Percentiles rank a stretch among this genome's conserved stretches.
Conservation (phyloP, 2,797 vertebrate genomes). For the Carapus acus region DNA sequence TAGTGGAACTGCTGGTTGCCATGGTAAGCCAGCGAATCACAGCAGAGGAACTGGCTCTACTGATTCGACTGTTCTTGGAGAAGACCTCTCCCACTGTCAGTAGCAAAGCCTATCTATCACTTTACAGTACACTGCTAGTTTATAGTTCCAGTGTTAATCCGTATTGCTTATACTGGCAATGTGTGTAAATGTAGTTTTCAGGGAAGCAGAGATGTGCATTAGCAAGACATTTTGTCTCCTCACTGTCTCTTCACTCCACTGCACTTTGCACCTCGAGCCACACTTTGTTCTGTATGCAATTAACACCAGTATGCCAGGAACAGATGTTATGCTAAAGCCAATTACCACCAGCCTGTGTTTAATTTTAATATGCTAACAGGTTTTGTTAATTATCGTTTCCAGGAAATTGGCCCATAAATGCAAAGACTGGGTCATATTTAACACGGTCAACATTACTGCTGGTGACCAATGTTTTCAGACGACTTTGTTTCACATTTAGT, state of each 20-base stretch:
- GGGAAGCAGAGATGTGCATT: slow-evolving; percentile 17
- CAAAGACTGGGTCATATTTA: slow-evolving; percentile 41
- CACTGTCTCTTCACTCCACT: slow-evolving; percentile 16
- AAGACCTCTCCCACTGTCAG: slow-evolving; percentile 88
- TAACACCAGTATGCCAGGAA: slow-evolving; percentile 40
- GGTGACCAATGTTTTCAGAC: slow-evolving; percentile 24
- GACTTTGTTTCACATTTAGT: slow-evolving; percentile 3
- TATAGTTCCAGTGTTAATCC: slow-evolving; percentile 19
- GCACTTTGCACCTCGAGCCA: slow-evolving; percentile 28
- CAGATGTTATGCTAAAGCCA: slow-evolving; percentile 33
- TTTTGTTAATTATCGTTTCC: slow-evolving; percentile 33
- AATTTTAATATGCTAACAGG: slow-evolving; percentile 32
- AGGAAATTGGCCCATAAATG: slow-evolving; percentile 19
- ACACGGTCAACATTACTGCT: slow-evolving; percentile 12
- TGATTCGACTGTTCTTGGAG: slow-evolving; percentile 90
- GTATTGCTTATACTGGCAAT: slow-evolving; percentile 16
- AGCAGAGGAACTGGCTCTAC: slow-evolving; percentile 87
- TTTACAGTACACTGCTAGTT: slow-evolving; percentile 22
- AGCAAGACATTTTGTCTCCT: slow-evolving; percentile 12
- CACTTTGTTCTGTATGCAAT: slow-evolving; percentile 25
- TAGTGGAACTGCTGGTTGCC: slow-evolving; percentile 89
- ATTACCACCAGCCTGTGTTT: slow-evolving; percentile 39
- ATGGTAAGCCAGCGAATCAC: slow-evolving; percentile 87
- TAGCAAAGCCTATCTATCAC: slow-evolving; percentile 44
- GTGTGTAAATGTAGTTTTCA: slow-evolving; percentile 4